Evolutionary conservation across 2,888 invertebrate genomes (phyloP).

Genomic region (Philereme transversata): DNA sequence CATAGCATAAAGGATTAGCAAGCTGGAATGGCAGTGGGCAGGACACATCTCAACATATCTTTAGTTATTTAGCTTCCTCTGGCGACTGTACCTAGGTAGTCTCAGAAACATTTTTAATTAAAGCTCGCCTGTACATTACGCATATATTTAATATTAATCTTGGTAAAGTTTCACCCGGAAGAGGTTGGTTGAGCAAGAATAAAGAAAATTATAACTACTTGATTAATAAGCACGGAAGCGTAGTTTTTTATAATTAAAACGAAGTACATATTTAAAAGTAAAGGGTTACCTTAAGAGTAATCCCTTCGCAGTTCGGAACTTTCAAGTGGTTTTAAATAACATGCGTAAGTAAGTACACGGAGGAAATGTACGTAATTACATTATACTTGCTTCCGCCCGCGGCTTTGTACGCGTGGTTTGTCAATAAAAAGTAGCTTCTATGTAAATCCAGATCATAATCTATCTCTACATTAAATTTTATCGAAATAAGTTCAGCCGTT

Average conservation of each 20-base stretch:
- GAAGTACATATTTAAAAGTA: neutral
- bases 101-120: constrained; percentile 55
- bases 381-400: too few species aligned
- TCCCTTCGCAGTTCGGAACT: neutral
- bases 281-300: neutral
- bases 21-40: too few species aligned
- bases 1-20: too few species aligned
- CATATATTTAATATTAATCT: constrained; percentile 23
- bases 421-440: too few species aligned
- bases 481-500: too few species aligned
- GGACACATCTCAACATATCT: too few species aligned
- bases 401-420: too few species aligned
- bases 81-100: constrained; percentile 11
- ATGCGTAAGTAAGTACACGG: too few species aligned
- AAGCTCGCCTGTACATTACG: constrained; percentile 41
- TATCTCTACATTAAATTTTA: too few species aligned
- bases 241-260: constrained; percentile 32
- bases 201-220: constrained; percentile 12
- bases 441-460: too few species aligned
- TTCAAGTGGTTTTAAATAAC: too few species aligned
- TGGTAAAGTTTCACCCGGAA: constrained; percentile 12
- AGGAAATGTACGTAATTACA: too few species aligned
- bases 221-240: constrained; percentile 7
- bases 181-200: constrained; percentile 19
- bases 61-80: constrained; percentile 8